Base-by-base conservation (phyloP, 2,888 invertebrate species). In the Eudasyphora cyanicolor region DNA sequence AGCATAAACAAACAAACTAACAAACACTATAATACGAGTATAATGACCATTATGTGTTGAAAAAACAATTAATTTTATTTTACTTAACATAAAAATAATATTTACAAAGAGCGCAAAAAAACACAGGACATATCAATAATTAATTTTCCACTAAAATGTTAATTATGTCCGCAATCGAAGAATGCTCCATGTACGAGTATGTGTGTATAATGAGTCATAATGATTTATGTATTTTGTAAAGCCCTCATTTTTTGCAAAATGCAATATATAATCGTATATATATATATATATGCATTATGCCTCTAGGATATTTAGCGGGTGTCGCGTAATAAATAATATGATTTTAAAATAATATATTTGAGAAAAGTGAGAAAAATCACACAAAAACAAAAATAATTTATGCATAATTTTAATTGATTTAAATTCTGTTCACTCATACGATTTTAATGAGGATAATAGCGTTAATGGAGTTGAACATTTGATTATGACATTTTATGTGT, bases 371-470 rank as follows among this genome's bases (percentile, higher is more conserved):
- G 29, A 29, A 60, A 60, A 27, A n/a, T 60, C 24, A 1, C 29
- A n/a, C n/a, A 12, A 62, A 35, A 64, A 21, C 64, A 69, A 49
- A 7, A 62, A 60, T 51, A 69, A 42, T 82, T 57, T 74, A 62
- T 74, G 38, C 51, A 74, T 70, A 32, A 14, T 75, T 21, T 71
- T 73, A 76, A 79, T 79, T 82, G 78, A 75, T 79, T 76, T 79
- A 67, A 73, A 67, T 76, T 54, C 54, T 60, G 67, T 10, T 42
- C 49, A 71, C 62, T 42, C 42, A 71, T 77, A 32, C 57, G 38
- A 60, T 54, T 71, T 79, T 67, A 79, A 82, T 82, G 75, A 75
- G 64, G 32, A 10, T 79, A 79, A 73, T 76, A n/a, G 76, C 74
- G 73, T 83, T 83, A 77, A 77, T 79, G 74, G 69, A 76, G 24